Conservation (phyloP, 2,888 invertebrate genomes). For the Cryptus armator region DNA sequence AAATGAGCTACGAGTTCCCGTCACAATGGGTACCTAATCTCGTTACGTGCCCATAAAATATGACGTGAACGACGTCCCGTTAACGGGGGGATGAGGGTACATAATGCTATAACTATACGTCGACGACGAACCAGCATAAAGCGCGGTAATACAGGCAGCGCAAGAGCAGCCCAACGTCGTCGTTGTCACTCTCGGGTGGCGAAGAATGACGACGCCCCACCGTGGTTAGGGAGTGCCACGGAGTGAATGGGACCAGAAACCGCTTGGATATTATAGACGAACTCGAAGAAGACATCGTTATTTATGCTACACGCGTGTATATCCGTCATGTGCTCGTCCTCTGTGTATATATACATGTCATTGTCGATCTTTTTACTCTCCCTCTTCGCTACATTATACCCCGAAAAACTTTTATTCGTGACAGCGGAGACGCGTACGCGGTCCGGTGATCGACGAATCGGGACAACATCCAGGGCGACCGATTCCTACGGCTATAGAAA, state of each 20-base stretch:
- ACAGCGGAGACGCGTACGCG: constrained; percentile 43
- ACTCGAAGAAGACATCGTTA: constrained; percentile 78
- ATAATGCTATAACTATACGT: constrained; percentile 36
- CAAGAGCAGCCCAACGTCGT: constrained; percentile 42
- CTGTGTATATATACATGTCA: constrained; percentile 12
- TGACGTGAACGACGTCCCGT: constrained; percentile 75
- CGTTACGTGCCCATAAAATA: constrained; percentile 81
- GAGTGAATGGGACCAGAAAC: constrained; percentile 71
- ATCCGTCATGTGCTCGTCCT: constrained; percentile 45
- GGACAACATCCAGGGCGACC: neutral
- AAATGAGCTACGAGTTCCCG: constrained; percentile 78
- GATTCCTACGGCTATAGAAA: constrained; percentile 44
- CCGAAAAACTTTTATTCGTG: constrained; percentile 36
- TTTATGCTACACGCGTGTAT: constrained; percentile 74
- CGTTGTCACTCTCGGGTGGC: constrained; percentile 60
- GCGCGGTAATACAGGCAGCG: constrained; percentile 24
- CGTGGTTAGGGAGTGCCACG: constrained; percentile 69
- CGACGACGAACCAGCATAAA: constrained; percentile 17
- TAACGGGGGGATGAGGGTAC: constrained; percentile 40
- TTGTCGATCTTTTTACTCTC: constrained; percentile 13
- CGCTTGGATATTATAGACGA: constrained; percentile 53
- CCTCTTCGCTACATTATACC: neutral
- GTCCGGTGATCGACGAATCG: constrained; percentile 49
- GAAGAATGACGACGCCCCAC: constrained; percentile 67
- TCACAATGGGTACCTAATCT: constrained; percentile 81